These are phyloP conservation scores for Zaprionus nigranus DNA, from an alignment of 1,140 invertebrate species.

Conservation along the genomic window DNA sequence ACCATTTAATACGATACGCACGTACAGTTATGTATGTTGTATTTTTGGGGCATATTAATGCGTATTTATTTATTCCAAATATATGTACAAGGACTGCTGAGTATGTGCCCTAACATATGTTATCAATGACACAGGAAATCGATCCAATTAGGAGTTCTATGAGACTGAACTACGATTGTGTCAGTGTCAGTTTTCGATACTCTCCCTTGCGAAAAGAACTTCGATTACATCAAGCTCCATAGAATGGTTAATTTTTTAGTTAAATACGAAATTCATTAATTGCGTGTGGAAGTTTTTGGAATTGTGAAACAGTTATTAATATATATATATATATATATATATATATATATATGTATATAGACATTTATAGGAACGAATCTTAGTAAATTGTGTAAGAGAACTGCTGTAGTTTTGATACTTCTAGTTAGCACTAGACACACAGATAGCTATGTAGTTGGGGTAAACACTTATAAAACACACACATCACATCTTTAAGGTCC, in stretches of 20 bases:
- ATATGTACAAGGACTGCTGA: slow-evolving; percentile 10
- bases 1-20: neutral
- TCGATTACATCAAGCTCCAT: neutral
- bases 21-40: neutral
- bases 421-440: slow-evolving; percentile 6
- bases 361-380: slow-evolving; percentile 4
- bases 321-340: neutral
- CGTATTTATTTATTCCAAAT: slow-evolving; percentile 1
- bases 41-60: neutral
- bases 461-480: slow-evolving; percentile 3
- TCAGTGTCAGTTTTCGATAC: neutral
- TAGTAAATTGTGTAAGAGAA: slow-evolving; percentile 2
- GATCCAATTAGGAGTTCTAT: neutral
- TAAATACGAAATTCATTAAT: neutral
- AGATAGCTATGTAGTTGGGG: slow-evolving; percentile 1
- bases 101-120: neutral
- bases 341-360: neutral
- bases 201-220: slow-evolving; percentile 3
- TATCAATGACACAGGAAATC: neutral
- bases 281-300: neutral
- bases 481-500: slow-evolving; percentile 4
- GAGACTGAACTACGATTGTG: neutral
- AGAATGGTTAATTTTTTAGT: neutral
- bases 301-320: slow-evolving; percentile 1
- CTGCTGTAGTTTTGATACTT: neutral